A percentile compares a stretch with the other conserved stretches of the same genome.
Evolutionary conservation across 2,888 invertebrate genomes (phyloP).

Genomic region (Spicauda simplicius): DNA sequence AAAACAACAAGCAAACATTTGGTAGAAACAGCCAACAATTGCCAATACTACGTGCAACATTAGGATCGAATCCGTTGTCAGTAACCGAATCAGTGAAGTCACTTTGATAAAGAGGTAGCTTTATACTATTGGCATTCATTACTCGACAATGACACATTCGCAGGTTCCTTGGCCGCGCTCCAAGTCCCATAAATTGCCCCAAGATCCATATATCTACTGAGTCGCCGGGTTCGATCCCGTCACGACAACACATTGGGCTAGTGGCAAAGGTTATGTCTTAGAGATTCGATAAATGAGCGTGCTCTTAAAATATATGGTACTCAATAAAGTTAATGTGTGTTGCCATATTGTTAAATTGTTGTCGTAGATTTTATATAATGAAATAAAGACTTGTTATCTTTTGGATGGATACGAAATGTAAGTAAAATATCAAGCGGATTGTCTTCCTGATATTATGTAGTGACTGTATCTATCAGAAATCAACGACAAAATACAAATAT

Average conservation of each 20-base stretch:
- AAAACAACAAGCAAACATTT: not conserved
- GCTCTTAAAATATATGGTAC: not conserved
- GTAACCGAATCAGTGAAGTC: conserved; percentile 13
- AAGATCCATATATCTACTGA: conserved; percentile 32
- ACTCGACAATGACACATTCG: conserved; percentile 39
- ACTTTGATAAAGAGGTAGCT: conserved; percentile 12
- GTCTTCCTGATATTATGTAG: too few species aligned
- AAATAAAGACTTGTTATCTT: too few species aligned
- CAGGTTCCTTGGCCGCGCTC: conserved; percentile 32
- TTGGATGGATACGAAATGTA: too few species aligned
- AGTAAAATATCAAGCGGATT: too few species aligned
- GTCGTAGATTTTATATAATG: too few species aligned
- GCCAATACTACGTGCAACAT: not conserved
- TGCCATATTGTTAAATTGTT: too few species aligned
- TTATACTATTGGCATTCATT: conserved; percentile 38
- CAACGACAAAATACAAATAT: too few species aligned
- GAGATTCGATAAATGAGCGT: conserved; percentile 21
- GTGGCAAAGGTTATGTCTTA: conserved; percentile 32
- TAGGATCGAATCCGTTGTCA: conserved; percentile 1
- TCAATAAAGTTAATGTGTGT: too few species aligned
- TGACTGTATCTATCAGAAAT: too few species aligned
- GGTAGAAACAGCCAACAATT: not conserved
- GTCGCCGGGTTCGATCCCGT: conserved; percentile 29
- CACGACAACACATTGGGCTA: conserved; percentile 32
- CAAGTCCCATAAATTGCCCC: conserved; percentile 35